Evolutionary conservation across 2,797 vertebrate genomes (phyloP).

Genomic region (Sandelia bainsii): DNA sequence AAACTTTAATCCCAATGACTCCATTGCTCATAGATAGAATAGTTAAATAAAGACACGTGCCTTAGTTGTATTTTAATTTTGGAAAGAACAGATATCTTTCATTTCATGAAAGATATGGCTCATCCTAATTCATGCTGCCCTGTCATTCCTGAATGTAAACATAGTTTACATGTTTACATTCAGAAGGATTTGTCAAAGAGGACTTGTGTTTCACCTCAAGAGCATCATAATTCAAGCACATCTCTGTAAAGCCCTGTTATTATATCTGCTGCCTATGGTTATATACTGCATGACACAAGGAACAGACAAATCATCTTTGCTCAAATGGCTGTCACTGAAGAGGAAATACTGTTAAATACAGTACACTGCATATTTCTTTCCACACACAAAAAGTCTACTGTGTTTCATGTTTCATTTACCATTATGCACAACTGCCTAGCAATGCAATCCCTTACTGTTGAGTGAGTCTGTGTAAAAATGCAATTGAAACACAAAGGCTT

Average conservation of each 20-base stretch:
- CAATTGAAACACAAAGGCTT: slow-evolving; percentile 56
- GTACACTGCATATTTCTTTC: slow-evolving; percentile 83
- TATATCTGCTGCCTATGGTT: slow-evolving; percentile 86
- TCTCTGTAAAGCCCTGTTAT: slow-evolving; percentile 81
- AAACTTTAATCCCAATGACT: slow-evolving; percentile 55
- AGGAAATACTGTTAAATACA: slow-evolving; percentile 82
- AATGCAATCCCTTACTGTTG: slow-evolving; percentile 39
- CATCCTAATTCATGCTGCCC: slow-evolving; percentile 42
- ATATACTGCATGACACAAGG: slow-evolving; percentile 81
- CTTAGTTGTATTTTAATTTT: slow-evolving; percentile 46
- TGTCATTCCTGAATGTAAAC: slow-evolving; percentile 55
- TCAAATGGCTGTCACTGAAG: slow-evolving; percentile 90
- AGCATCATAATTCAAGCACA: slow-evolving; percentile 47
- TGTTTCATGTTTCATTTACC: slow-evolving; percentile 70
- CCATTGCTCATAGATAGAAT: slow-evolving; percentile 33
- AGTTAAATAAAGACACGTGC: slow-evolving; percentile 56
- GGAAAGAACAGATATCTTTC: slow-evolving; percentile 29
- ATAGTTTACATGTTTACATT: slow-evolving; percentile 31
- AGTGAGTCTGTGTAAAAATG: slow-evolving; percentile 79
- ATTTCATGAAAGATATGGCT: too few species aligned
- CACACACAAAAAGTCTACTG: slow-evolving; percentile 85
- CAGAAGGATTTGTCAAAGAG: slow-evolving; percentile 69
- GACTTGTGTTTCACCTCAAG: slow-evolving; percentile 76
- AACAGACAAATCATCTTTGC: slow-evolving; percentile 88
- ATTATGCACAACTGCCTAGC: slow-evolving; percentile 31